Percentiles rank a stretch among this genome's conserved stretches.
These are phyloP conservation scores for Parauchenoglanis ngamensis DNA, from an alignment of 2,797 vertebrate genomes.

Conservation along the genomic window DNA sequence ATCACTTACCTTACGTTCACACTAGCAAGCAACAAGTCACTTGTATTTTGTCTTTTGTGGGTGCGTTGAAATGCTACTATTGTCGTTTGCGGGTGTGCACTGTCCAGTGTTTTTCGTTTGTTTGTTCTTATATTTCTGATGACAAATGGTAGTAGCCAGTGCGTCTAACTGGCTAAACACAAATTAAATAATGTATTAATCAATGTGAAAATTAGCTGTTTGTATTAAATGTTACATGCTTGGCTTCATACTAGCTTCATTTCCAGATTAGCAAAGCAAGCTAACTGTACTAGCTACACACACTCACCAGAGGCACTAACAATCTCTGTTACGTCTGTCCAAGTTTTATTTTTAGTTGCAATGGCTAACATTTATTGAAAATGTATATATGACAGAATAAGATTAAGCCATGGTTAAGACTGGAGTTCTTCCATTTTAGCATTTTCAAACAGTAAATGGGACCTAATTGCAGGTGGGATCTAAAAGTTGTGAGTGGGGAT, in stretches of 20 bases:
- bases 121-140: not conserved
- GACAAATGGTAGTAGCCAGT: not conserved
- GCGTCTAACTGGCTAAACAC: not conserved
- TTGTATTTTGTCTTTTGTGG: not conserved
- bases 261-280: not conserved
- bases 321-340: no score
- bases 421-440: not conserved
- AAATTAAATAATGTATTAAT: not conserved
- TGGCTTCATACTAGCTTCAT: not conserved
- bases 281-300: not conserved
- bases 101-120: not conserved
- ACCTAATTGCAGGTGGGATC: no score
- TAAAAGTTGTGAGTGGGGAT: not conserved
- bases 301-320: not conserved
- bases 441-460: not conserved
- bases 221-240: not conserved
- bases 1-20: slow-evolving; percentile 17
- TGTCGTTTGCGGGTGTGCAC: not conserved
- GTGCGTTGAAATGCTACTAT: not conserved
- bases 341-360: not conserved
- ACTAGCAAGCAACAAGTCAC: slow-evolving; percentile 7
- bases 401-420: not conserved
- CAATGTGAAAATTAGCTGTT: not conserved
- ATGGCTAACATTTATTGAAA: not conserved
- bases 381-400: not conserved